Conservation (phyloP, 2,797 vertebrate genomes). For the Sylvilagus floridanus region DNA sequence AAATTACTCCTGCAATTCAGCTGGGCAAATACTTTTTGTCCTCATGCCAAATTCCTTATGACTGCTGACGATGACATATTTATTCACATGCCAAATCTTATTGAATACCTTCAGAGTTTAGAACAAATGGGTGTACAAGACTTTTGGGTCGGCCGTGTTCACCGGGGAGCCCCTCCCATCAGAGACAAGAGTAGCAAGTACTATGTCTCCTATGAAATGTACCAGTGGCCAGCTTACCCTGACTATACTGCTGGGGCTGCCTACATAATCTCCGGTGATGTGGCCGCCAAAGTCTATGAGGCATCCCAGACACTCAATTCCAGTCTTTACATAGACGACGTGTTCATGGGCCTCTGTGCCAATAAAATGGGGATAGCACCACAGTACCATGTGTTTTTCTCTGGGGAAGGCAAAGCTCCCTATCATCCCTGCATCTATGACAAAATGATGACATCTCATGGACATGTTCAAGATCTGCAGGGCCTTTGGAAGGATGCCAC, state of each 20-base stretch:
- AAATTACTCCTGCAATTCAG: constrained; percentile 96
- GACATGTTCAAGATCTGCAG: constrained; percentile 91
- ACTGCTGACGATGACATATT: constrained; percentile 96
- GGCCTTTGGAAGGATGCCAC: constrained; percentile 92
- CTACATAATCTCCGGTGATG: constrained; percentile 94
- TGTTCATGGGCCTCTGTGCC: constrained; percentile 98
- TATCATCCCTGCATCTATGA: constrained; percentile 96
- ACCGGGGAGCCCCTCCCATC: constrained; percentile 93
- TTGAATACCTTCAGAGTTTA: constrained; percentile 91
- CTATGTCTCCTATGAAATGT: constrained; percentile 93
- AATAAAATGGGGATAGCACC: constrained; percentile 93
- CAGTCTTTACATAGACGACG: constrained; percentile 96
- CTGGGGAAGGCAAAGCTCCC: constrained; percentile 94
- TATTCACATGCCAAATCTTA: constrained; percentile 95
- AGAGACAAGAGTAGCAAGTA: constrained; percentile 94
- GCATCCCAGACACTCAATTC: constrained; percentile 92
- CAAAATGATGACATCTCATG: constrained; percentile 97
- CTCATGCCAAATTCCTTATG: constrained; percentile 95
- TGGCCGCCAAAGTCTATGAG: constrained; percentile 93
- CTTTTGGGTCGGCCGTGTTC: constrained; percentile 95
- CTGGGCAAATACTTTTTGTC: constrained; percentile 94
- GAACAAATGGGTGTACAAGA: constrained; percentile 88
- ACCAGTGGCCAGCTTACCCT: constrained; percentile 95
- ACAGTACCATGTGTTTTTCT: constrained; percentile 93
- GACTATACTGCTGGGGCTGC: constrained; percentile 96